Percentiles rank a stretch among this genome's conserved stretches.
Evolutionary conservation across 2,797 vertebrate species (phyloP).

Genomic region (Spizella passerina): DNA sequence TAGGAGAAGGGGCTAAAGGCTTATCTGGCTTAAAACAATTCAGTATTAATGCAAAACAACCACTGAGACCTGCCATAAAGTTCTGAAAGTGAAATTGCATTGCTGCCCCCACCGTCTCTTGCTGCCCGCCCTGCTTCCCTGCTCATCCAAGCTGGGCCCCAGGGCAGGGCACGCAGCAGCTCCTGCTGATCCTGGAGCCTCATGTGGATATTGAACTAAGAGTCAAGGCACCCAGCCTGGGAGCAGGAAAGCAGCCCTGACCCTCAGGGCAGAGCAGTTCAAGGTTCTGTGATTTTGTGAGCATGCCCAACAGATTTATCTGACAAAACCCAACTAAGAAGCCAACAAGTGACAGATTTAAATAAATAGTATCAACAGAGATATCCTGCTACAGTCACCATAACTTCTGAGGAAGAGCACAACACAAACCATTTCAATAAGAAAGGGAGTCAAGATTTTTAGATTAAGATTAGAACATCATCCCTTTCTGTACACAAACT

Average conservation of each 20-base stretch:
- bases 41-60: neutral
- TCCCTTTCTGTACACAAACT: neutral
- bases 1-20: neutral
- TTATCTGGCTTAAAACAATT: neutral
- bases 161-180: accelerated
- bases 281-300: neutral
- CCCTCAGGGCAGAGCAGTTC: neutral
- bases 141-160: neutral
- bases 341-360: neutral
- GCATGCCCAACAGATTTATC: neutral
- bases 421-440: neutral
- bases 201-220: neutral
- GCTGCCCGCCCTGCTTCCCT: neutral
- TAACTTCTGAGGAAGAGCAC: neutral
- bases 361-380: neutral
- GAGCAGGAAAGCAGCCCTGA: neutral
- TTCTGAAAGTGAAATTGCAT: neutral
- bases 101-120: accelerated
- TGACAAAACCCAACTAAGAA: neutral
- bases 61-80: neutral
- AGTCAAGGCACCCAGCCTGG: neutral
- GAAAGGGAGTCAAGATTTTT: neutral
- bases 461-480: neutral
- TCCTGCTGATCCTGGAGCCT: neutral
- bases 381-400: neutral